Conservation (phyloP, 1,140 invertebrate species). For the Dendroctonus valens region DNA sequence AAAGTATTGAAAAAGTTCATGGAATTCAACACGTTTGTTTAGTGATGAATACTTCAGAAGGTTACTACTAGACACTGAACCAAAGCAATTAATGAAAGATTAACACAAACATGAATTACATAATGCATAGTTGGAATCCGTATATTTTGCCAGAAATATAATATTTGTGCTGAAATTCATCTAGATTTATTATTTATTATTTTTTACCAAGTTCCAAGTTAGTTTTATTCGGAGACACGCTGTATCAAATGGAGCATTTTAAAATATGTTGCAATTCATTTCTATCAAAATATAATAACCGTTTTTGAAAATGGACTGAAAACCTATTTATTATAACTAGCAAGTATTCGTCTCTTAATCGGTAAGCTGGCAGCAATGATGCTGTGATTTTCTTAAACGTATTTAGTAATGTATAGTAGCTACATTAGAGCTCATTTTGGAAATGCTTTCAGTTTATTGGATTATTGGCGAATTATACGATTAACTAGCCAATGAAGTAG, state of each 20-base stretch:
- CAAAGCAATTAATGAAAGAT: too few relatives aligned
- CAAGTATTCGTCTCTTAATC: slow-evolving; percentile 14
- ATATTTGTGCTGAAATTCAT: too few relatives aligned
- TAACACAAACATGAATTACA: too few relatives aligned
- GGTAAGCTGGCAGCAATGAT: slow-evolving; percentile 33
- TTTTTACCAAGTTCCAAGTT: background rate
- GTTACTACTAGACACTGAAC: too few relatives aligned
- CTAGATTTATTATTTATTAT: too few relatives aligned
- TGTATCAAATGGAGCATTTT: background rate
- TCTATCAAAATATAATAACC: slow-evolving; percentile 28
- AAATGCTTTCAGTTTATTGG: slow-evolving; percentile 15
- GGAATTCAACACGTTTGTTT: too few relatives aligned
- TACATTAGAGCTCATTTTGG: slow-evolving; percentile 23
- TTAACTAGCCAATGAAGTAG: slow-evolving; percentile 31
- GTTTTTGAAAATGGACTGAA: slow-evolving; percentile 41
- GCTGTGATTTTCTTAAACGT: slow-evolving; percentile 43
- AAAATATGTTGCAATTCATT: background rate
- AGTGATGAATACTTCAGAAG: too few relatives aligned
- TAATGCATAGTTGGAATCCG: too few relatives aligned
- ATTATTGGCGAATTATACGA: slow-evolving; percentile 10
- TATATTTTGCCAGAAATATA: too few relatives aligned
- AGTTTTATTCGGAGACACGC: background rate
- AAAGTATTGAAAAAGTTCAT: too few relatives aligned
- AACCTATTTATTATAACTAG: slow-evolving; percentile 29
- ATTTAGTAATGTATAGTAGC: slow-evolving; percentile 40